A percentile compares a stretch with the other conserved stretches of the same genome.
Conservation (phyloP, 2,797 vertebrate species). For the Holocentrus rufus region DNA sequence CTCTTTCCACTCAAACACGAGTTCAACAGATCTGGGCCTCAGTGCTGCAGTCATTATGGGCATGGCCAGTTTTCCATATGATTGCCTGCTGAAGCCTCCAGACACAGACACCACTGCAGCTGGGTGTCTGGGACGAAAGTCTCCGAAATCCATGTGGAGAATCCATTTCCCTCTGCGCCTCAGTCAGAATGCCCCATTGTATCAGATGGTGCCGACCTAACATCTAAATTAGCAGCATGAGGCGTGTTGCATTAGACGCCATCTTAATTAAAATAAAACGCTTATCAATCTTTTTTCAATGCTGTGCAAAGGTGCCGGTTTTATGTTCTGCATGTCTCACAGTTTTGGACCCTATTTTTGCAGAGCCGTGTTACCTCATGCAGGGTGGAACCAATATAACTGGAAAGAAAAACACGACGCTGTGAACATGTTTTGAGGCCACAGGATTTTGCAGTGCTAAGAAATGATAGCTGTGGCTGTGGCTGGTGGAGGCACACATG, state of each 20-base stretch:
- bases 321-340: constrained; percentile 40
- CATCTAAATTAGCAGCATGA: constrained; percentile 50
- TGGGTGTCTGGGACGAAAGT: constrained; percentile 65
- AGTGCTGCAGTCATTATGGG: constrained; percentile 51
- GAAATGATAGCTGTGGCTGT: constrained; percentile 25
- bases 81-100: constrained; percentile 54
- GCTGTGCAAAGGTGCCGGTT: constrained; percentile 24
- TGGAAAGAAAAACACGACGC: constrained; percentile 51
- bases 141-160: constrained; percentile 66
- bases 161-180: constrained; percentile 59
- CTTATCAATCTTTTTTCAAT: constrained; percentile 22
- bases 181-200: constrained; percentile 57
- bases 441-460: constrained; percentile 17
- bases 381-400: constrained; percentile 53
- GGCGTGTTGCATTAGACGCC: constrained; percentile 30
- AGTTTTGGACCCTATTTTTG: constrained; percentile 24
- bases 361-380: constrained; percentile 52
- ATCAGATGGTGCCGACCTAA: constrained; percentile 50
- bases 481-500: constrained; percentile 8
- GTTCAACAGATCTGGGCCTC: constrained; percentile 42
- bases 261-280: neutral
- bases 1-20: constrained; percentile 35
- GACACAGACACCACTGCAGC: constrained; percentile 63
- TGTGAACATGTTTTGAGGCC: constrained; percentile 33
- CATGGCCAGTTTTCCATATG: constrained; percentile 63